Evolutionary conservation across 35 echinoderm and acorn worm genomes (phyloP), one percentile per base, ranked within the genome.

Genomic region (Holothuria glaberrima): DNA sequence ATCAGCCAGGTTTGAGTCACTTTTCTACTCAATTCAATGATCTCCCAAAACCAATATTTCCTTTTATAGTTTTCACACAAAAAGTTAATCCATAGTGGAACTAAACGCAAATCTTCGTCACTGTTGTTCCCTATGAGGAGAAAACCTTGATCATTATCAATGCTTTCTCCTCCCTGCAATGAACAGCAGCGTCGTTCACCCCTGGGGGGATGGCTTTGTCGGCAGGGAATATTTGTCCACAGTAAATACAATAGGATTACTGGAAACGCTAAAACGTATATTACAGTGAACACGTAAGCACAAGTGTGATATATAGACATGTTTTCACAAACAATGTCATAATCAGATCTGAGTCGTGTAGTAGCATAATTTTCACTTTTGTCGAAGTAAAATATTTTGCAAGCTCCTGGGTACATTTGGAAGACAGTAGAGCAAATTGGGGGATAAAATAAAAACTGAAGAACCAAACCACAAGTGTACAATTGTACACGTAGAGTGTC

Each of bases 1-100:
- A 38, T 44, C 21, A 75, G 18, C 22, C 35, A 32, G 18, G 82
- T 92, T 48, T 92, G 90, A 9, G 84, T 19, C 32, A 92, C 54
- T 61, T 92, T 92, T 29, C 90, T 67, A 14, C 57, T 26, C 50
- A 92, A 82, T 76, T 92, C 90, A 22, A 92, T 46, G 7, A 92
- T 76, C 30, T 92, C 90, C 90, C 90, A 92, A 54, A 75, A 92
- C 90, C 90, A 92, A 62, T 75, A 92, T 26, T 92, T 48, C 0
- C 46, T 57, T 64, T 87, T 92, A 58, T 92, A 92, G 71, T 92
- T 92, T 79, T 92, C 91, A 44, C 71, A 80, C 16, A 92, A 35
- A 62, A 92, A 92, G 30, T 33, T 50, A 4, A 89, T 14, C 87
- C 88, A 89, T 1, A 31, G 1, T 17, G 88, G 66, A 30, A 21